These are phyloP conservation scores for Iphiclides podalirius DNA, from an alignment of 2,888 invertebrate species.

Conservation along the genomic window DNA sequence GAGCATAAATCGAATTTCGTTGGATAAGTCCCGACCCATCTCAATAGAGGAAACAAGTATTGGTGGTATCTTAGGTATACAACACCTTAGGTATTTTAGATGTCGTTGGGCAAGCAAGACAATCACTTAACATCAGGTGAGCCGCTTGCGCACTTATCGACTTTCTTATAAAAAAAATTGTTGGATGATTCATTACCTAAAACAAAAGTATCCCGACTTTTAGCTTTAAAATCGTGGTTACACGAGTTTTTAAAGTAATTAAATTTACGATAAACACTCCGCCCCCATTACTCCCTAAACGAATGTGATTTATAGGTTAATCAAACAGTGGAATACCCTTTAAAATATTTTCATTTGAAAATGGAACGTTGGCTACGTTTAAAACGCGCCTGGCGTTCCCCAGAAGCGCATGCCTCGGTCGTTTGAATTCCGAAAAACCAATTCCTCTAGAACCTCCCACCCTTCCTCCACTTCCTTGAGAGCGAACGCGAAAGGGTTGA, in stretches of 20 bases:
- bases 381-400: too few relatives aligned
- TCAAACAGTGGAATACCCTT: slow-evolving; percentile 21
- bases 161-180: too few relatives aligned
- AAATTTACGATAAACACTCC: slow-evolving; percentile 11
- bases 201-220: slow-evolving; percentile 1
- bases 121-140: too few relatives aligned
- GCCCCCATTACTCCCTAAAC: background rate
- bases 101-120: too few relatives aligned
- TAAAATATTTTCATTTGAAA: slow-evolving; percentile 28
- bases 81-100: too few relatives aligned
- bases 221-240: background rate
- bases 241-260: background rate
- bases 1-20: too few relatives aligned
- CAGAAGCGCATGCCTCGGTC: slow-evolving; percentile 28
- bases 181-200: too few relatives aligned
- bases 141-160: too few relatives aligned
- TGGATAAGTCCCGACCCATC: too few relatives aligned
- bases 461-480: slow-evolving; percentile 15
- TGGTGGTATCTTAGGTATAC: too few relatives aligned
- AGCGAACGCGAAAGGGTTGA: slow-evolving; percentile 12
- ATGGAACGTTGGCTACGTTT: slow-evolving; percentile 30
- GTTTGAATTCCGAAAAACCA: slow-evolving; percentile 27
- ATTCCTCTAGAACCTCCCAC: slow-evolving; percentile 24
- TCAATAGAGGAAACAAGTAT: too few relatives aligned
- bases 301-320: slow-evolving; percentile 24